phyloP scores from a whole-genome alignment of 2,888 invertebrate genomes.

The Nipponacmea schrenckii region DNA sequence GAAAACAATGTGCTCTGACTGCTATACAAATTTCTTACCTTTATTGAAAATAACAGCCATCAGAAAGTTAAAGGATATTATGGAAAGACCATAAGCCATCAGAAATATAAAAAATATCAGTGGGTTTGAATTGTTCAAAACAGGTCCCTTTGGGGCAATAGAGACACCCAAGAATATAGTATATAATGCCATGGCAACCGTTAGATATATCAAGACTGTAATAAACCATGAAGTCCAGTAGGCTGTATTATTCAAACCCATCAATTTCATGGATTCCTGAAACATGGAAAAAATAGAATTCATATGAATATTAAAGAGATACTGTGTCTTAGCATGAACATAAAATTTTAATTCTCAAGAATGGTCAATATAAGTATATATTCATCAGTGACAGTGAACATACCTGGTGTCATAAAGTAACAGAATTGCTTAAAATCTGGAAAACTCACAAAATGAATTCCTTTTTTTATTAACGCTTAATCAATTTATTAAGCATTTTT shows the following conservation, averaged over 20 bases:
- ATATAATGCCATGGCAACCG: conserved; percentile 72
- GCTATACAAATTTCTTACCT: conserved; percentile 69
- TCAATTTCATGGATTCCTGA: conserved; percentile 90
- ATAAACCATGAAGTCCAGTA: conserved; percentile 89
- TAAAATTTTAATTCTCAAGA: too few species aligned
- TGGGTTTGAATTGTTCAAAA: conserved; percentile 70
- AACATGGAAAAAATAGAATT: conserved; percentile 16
- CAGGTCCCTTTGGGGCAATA: conserved; percentile 21
- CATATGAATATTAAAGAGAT: too few species aligned
- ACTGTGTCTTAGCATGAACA: too few species aligned
- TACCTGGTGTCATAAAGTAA: too few species aligned
- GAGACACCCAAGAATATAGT: conserved; percentile 62
- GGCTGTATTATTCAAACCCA: conserved; percentile 84
- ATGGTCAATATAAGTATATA: too few species aligned
- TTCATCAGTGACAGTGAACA: too few species aligned
- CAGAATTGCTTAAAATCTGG: too few species aligned
- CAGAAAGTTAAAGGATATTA: conserved; percentile 81
- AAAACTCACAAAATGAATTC: too few species aligned
- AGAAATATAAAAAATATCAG: conserved; percentile 77
- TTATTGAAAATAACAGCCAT: conserved; percentile 81
- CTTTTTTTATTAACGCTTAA: too few species aligned
- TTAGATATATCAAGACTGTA: conserved; percentile 77
- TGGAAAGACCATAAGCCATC: conserved; percentile 76
- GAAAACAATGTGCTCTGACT: too few species aligned
- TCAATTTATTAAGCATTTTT: too few species aligned